Conservation (phyloP, 2,113 vertebrate genomes). For the Cyanistes caeruleus region DNA sequence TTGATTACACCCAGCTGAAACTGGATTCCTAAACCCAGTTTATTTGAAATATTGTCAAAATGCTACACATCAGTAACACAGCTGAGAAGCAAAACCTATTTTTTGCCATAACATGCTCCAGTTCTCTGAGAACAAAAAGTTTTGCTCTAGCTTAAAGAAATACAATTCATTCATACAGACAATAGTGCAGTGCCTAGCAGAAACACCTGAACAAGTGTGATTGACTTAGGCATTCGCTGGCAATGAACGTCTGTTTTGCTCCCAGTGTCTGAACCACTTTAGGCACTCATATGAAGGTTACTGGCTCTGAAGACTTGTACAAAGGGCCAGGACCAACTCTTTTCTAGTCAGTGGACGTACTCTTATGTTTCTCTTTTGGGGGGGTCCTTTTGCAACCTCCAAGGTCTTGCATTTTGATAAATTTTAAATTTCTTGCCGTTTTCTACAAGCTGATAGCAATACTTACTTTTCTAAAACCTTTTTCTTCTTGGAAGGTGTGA, state of each 20-base stretch:
- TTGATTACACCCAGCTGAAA: background rate
- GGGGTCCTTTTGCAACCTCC: background rate
- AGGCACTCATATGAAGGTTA: background rate
- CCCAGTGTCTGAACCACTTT: background rate
- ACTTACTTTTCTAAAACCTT: constrained; percentile 97
- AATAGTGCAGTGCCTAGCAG: background rate
- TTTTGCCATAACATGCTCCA: background rate
- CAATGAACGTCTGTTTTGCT: background rate
- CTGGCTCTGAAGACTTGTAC: background rate
- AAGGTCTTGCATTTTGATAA: background rate
- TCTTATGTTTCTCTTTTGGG: background rate
- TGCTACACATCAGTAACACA: background rate
- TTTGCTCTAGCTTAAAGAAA: background rate
- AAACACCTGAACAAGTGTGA: background rate
- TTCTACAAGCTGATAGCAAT: background rate
- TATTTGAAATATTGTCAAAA: background rate
- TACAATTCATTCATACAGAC: background rate
- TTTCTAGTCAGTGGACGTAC: background rate
- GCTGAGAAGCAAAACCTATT: background rate
- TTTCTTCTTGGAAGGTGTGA: constrained; percentile 96
- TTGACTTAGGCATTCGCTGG: background rate
- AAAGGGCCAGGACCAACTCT: background rate
- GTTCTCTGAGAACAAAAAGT: background rate
- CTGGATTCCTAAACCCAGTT: background rate
- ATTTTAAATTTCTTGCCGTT: background rate